phyloP scores from a whole-genome alignment of 2,113 vertebrate genomes.

The Psettodes erumei region DNA sequence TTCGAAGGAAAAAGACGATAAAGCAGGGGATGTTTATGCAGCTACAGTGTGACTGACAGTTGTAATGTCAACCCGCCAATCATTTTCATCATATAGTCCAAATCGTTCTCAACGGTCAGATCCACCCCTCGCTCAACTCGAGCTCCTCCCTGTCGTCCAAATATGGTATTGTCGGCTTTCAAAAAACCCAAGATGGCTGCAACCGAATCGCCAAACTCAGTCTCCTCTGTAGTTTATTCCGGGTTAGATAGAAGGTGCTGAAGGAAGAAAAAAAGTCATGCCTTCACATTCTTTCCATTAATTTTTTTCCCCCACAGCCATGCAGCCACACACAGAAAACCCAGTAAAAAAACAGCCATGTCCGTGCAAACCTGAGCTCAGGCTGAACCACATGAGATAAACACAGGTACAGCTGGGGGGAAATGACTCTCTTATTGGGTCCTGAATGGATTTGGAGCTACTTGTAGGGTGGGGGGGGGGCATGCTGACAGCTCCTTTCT shows the following conservation, averaged over 20 bases:
- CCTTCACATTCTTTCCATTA: conserved; percentile 15
- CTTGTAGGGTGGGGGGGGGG: conserved; percentile 12
- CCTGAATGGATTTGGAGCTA: conserved; percentile 26
- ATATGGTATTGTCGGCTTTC: no score
- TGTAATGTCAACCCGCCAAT: no score
- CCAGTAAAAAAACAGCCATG: neutral
- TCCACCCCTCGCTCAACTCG: no score
- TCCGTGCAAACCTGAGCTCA: neutral
- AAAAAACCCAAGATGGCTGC: no score
- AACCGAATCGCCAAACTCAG: no score
- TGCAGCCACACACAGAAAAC: neutral
- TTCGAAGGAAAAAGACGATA: no score
- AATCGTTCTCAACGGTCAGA: no score
- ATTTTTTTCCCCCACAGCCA: neutral
- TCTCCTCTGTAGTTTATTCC: neutral
- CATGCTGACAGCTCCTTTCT: conserved; percentile 19
- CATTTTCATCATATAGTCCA: no score
- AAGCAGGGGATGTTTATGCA: no score
- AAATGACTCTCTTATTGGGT: conserved; percentile 45
- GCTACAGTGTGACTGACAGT: no score
- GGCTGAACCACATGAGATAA: conserved; percentile 27
- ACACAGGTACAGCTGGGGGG: conserved; percentile 17
- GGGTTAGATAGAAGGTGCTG: neutral
- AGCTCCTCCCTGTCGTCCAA: no score
- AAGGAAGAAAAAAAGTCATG: conserved; percentile 7